phyloP scores from a whole-genome alignment of 2,113 vertebrate genomes.

The Pollachius pollachius region DNA sequence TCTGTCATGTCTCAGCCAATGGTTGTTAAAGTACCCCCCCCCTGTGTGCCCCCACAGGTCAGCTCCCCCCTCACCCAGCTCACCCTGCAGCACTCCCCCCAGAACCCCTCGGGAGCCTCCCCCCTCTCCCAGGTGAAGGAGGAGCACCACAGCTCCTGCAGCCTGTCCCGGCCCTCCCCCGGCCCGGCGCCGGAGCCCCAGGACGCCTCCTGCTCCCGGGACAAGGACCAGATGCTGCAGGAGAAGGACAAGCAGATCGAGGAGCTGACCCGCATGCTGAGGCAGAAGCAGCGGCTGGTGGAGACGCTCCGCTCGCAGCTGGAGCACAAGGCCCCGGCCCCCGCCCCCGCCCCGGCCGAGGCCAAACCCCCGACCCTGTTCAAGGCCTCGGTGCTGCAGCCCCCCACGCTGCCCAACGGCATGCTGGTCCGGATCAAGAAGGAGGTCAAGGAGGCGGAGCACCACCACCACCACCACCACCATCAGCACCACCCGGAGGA shows the following conservation, averaged over 20 bases:
- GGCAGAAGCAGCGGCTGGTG: conserved; percentile 93
- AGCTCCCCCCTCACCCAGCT: conserved; percentile 91
- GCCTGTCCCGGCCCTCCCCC: conserved; percentile 6
- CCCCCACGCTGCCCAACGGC: conserved; percentile 51
- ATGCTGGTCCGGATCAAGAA: conserved; percentile 61
- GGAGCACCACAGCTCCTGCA: conserved; percentile 59
- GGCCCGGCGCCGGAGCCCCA: conserved; percentile 29
- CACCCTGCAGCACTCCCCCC: conserved; percentile 80
- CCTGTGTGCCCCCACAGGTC: conserved; percentile 58
- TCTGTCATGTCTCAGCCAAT: too few relatives aligned
- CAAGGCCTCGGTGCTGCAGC: conserved; percentile 55
- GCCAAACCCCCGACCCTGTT: conserved; percentile 41
- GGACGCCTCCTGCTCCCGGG: conserved; percentile 34
- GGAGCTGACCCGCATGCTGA: conserved; percentile 91
- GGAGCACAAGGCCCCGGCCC: conserved; percentile 78
- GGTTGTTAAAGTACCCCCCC: too few relatives aligned
- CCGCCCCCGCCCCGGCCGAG: conserved; percentile 14
- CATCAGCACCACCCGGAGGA: conserved; percentile 35
- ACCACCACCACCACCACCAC: too few relatives aligned
- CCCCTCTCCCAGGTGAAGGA: conserved; percentile 78
- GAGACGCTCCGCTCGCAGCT: conserved; percentile 90
- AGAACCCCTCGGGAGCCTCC: conserved; percentile 61
- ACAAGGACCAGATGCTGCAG: conserved; percentile 97
- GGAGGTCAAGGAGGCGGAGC: conserved; percentile 61
- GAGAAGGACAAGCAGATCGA: conserved; percentile 96